Evolutionary conservation across 2,797 vertebrate genomes (phyloP), one percentile per base, ranked within the genome.

Genomic region (Antennarius maculatus): DNA sequence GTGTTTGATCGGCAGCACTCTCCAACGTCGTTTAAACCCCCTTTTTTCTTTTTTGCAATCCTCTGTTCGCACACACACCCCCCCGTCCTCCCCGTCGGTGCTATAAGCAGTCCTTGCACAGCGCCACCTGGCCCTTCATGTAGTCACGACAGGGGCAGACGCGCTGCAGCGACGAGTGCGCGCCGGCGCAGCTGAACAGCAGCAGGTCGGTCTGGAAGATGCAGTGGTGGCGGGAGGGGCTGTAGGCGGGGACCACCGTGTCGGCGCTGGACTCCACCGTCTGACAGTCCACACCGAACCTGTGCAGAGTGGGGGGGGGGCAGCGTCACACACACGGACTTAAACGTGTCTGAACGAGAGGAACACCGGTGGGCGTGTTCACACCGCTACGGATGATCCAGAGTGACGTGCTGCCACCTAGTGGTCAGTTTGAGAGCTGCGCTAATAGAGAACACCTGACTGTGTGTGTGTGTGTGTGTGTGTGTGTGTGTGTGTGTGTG

Each of bases 61-160:
- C 2, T 28, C 31, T 7, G 10, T 23, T 11, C 6, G 50, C n/a
- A 17, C 34, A 42, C 42, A 28, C 15, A 3, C 31, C 56, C 47
- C 1, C 13, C 8, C 55, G 41, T 16, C 29, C 9, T 31, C 10
- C 45, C 48, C 23, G 2, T 12, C 29, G 63, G 18, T 79, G 88
- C 91, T 94, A 94, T 92, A 94, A 88, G 84, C 98, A 99, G 92
- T 95, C 93, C 53, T 95, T 93, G 83, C 98, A 99, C 79, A 99
- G 94, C 0, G 98, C 98, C 86, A 98, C 98, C 92, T 99, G 98
- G 85, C 98, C 98, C 88, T 99, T 99, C 94, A 97, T 95, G 84
- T 99, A 99, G 95, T 99, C 96, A 71, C 97, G 95, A 90, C 98
- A 99, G 62, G 98, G 98, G 89, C 98, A 99, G 92, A 99, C 65